Conservation (phyloP, 2,113 vertebrate genomes). For the Halichoeres trimaculatus region DNA sequence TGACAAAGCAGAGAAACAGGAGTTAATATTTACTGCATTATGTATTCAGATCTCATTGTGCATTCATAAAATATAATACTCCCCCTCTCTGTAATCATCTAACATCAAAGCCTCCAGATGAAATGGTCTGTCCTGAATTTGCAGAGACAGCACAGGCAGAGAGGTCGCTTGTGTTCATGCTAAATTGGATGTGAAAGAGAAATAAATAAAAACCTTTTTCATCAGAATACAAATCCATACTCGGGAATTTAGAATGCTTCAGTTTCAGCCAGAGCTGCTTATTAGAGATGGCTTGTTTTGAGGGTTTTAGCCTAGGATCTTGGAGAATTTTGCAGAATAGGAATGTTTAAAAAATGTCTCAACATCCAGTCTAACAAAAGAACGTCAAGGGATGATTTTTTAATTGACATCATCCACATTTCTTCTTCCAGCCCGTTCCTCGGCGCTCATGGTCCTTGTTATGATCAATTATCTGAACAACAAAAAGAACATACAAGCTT, state of each 20-base stretch:
- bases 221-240: conserved; percentile 38
- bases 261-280: conserved; percentile 22
- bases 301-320: neutral
- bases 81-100: conserved; percentile 42
- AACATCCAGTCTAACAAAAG: conserved; percentile 3
- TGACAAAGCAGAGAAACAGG: conserved; percentile 1
- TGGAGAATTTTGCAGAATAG: neutral
- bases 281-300: conserved; percentile 32
- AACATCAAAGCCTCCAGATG: conserved; percentile 57
- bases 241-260: conserved; percentile 18
- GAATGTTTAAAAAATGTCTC: neutral
- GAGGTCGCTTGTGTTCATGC: conserved; percentile 27
- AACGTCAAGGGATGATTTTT: neutral
- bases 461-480: conserved; percentile 5
- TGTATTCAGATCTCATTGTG: conserved; percentile 21
- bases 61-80: conserved; percentile 12
- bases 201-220: conserved; percentile 25
- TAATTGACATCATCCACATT: neutral
- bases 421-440: neutral
- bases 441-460: neutral
- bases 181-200: conserved; percentile 47
- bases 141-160: conserved; percentile 41
- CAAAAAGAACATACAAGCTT: neutral
- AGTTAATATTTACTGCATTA: conserved; percentile 21
- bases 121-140: conserved; percentile 60